Evolutionary conservation across 2,797 vertebrate species (phyloP).

Genomic region (Cheirogaleus major): DNA sequence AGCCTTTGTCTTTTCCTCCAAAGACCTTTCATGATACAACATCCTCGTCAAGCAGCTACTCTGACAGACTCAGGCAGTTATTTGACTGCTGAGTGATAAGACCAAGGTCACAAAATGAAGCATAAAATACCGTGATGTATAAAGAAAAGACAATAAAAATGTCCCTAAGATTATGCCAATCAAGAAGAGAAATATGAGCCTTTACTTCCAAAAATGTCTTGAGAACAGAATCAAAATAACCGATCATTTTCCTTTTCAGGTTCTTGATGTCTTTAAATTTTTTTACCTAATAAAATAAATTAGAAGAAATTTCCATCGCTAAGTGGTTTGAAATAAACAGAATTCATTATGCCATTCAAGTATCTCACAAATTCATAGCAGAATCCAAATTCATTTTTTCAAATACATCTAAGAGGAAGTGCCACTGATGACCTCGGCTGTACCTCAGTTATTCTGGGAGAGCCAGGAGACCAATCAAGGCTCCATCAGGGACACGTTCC

Average conservation of each 20-base stretch:
- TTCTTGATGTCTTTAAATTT: background rate
- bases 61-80: background rate
- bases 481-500: accelerated
- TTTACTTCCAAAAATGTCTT: background rate
- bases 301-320: background rate
- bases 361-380: background rate
- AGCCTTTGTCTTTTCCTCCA: background rate
- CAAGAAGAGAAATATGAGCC: background rate
- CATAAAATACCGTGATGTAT: background rate
- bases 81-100: background rate
- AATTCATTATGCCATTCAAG: background rate
- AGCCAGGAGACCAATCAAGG: too few relatives aligned
- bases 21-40: background rate
- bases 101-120: background rate
- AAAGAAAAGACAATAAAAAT: background rate
- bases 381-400: background rate
- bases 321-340: background rate
- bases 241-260: background rate
- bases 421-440: background rate
- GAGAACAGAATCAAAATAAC: background rate
- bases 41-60: background rate
- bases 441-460: background rate
- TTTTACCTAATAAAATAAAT: conserved; percentile 10
- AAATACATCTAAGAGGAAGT: background rate
- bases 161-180: background rate